Base-by-base conservation (phyloP, 2,113 vertebrate genomes). In the Nestor notabilis region DNA sequence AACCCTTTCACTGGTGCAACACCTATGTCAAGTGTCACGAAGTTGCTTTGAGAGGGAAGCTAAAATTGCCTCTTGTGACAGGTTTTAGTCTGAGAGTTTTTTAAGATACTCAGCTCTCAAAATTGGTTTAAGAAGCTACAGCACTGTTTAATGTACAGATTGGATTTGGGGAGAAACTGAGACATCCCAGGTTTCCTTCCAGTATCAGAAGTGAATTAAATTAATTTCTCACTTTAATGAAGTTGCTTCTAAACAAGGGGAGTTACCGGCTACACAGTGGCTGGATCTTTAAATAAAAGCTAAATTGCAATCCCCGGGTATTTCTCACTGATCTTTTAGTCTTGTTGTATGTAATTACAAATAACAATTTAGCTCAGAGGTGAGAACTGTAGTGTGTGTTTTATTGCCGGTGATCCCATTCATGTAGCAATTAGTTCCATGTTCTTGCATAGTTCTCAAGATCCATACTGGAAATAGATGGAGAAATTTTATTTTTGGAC, bases 401-500 rank as follows among this genome's bases (percentile, higher is more conserved):
- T 79, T 95, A 88, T 93, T 95, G 88, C 90, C 1, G 0, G 95
- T 96, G 87, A 84, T 95, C 90, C 94, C 65, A 96, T 93, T 93
- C 89, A 58, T 93, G 87, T 97, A 93, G 94, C 76, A 89, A 50
- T 63, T 95, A 94, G 93, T 97, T 90, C 92, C 78, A 52, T 97
- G 91, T 95, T 94, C 80, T 97, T 92, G 74, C 80, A 93, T 95
- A 89, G 90, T 94, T 95, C 74, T 94, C 85, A 93, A 95, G 82
- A 94, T 95, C 82, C 71, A 56, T 86, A 83, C 46, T 89, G 92
- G 75, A 95, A 91, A 94, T 95, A 96, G 89, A 82, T 90, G 84
- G 89, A 94, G 31, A 91, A 84, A 94, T 63, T 89, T 92, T 95
- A 93, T 97, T 96, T 97, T 97, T 96, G 61, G 83, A 96, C 89